Percentiles rank a stretch among this genome's conserved stretches.
These are phyloP conservation scores for Drosophila recens DNA, from an alignment of 2,888 invertebrate genomes.

Conservation along the genomic window DNA sequence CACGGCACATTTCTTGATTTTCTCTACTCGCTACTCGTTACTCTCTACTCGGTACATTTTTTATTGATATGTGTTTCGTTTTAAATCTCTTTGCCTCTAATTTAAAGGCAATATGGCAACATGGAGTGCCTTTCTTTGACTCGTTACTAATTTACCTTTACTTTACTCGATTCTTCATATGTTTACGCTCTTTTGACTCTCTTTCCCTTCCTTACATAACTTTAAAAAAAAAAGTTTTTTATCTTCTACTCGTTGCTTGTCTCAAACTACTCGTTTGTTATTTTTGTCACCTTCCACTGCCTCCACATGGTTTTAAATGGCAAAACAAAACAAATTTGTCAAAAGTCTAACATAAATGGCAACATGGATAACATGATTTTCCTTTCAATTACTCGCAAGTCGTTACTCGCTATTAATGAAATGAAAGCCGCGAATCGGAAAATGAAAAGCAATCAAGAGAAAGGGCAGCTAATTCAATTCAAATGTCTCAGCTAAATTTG, in stretches of 20 bases:
- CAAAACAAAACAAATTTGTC: constrained; percentile 5
- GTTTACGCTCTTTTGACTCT: no score
- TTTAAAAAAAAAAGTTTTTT: no score
- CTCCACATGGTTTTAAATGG: neutral
- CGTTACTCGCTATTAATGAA: constrained; percentile 3
- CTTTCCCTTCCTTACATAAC: no score
- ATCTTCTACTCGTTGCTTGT: neutral
- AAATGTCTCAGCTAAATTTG: constrained; percentile 56
- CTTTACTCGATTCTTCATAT: neutral
- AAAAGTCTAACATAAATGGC: neutral
- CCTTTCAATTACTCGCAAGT: constrained; percentile 12
- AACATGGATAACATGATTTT: constrained; percentile 26
- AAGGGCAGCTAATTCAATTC: constrained; percentile 63
- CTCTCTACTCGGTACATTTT: neutral
- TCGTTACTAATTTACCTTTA: neutral
- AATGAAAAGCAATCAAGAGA: constrained; percentile 33
- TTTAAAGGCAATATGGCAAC: neutral
- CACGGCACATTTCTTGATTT: neutral
- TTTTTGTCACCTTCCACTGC: neutral
- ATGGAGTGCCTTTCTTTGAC: neutral
- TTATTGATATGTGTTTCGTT: neutral
- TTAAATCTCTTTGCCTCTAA: neutral
- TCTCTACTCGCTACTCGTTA: neutral
- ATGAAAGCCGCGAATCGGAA: neutral
- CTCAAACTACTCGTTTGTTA: neutral